phyloP scores from a whole-genome alignment of 2,797 vertebrate genomes.

The Ctenochaetus hawaiiensis region DNA sequence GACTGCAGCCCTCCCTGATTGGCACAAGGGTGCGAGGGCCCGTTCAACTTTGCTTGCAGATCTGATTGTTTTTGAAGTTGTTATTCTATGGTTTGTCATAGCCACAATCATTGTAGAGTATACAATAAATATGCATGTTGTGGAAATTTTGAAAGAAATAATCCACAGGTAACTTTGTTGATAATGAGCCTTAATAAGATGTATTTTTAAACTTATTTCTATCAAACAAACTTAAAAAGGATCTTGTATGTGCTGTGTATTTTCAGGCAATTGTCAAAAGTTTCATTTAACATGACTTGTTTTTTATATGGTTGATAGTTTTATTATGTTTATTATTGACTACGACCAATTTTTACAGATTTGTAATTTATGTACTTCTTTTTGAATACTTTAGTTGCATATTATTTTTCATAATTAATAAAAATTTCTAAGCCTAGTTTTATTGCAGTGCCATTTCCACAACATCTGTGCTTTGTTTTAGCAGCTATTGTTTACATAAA shows the following conservation, averaged over 20 bases:
- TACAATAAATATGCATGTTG: constrained; percentile 35
- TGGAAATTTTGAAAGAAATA: constrained; percentile 13
- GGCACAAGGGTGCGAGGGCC: too few relatives aligned
- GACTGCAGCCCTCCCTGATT: too few relatives aligned
- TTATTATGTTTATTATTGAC: constrained; percentile 77
- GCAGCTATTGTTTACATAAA: constrained; percentile 84
- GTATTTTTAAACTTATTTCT: constrained; percentile 22
- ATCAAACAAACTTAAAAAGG: too few relatives aligned
- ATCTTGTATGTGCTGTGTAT: not conserved
- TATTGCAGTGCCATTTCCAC: constrained; percentile 72
- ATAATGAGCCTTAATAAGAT: constrained; percentile 27
- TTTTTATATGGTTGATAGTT: constrained; percentile 60
- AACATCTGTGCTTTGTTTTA: constrained; percentile 82
- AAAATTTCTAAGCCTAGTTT: constrained; percentile 73
- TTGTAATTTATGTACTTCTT: constrained; percentile 92
- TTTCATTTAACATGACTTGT: constrained; percentile 15
- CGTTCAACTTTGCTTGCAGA: too few relatives aligned
- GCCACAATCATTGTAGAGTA: constrained; percentile 28
- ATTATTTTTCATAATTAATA: constrained; percentile 68
- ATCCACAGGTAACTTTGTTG: constrained; percentile 17
- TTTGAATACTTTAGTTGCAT: constrained; percentile 84
- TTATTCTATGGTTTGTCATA: constrained; percentile 40
- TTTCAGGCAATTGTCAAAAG: not conserved
- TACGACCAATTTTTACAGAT: constrained; percentile 87
- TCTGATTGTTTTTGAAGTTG: constrained; percentile 17